phyloP scores from a whole-genome alignment of 2,113 vertebrate genomes.

The Proteles cristata region DNA sequence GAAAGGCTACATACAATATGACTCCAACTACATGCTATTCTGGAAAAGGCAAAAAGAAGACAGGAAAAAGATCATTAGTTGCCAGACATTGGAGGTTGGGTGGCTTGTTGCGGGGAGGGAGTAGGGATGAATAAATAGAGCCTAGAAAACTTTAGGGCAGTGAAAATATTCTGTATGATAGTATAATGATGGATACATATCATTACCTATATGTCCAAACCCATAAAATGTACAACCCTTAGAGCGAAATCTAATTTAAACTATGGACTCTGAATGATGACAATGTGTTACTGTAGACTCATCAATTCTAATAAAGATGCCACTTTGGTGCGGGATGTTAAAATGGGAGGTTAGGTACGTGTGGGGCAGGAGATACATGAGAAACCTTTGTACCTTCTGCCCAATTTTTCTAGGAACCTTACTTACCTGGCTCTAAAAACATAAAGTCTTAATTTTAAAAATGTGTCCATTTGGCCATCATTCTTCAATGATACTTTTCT shows the following conservation, averaged over 20 bases:
- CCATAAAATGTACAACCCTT: neutral
- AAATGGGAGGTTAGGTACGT: neutral
- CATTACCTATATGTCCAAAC: neutral
- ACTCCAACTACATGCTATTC: neutral
- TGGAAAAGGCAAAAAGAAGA: neutral
- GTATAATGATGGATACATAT: neutral
- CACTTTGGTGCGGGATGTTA: neutral
- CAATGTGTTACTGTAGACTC: neutral
- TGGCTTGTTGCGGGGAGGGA: neutral
- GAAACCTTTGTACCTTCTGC: neutral
- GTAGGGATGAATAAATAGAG: neutral
- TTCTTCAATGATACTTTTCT: conserved; percentile 2
- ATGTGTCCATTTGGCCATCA: neutral
- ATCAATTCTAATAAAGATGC: neutral
- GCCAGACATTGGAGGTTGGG: neutral
- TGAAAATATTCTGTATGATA: neutral
- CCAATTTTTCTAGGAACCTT: neutral
- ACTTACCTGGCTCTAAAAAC: neutral
- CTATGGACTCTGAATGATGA: neutral
- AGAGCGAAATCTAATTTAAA: neutral
- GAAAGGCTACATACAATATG: neutral
- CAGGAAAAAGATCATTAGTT: neutral
- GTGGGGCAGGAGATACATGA: neutral
- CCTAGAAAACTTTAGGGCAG: neutral
- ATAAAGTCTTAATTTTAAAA: neutral